These are phyloP conservation scores for Volucella inanis DNA, from an alignment of 2,888 invertebrate species.

Conservation along the genomic window DNA sequence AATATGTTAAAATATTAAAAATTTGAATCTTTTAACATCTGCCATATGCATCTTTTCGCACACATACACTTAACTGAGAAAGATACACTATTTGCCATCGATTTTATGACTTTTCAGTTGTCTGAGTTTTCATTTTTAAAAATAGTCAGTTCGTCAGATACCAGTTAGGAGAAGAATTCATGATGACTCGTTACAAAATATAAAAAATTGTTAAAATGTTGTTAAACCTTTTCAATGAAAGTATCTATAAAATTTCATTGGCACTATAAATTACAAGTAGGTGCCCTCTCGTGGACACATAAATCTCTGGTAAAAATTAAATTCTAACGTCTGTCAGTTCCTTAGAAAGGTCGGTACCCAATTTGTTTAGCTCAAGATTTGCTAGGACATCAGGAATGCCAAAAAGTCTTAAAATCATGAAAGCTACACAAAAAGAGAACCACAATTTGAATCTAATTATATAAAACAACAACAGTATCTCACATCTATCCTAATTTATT, in stretches of 20 bases:
- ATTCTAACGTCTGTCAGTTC: conserved; percentile 19
- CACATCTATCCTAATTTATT: conserved; percentile 24
- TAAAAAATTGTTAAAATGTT: conserved; percentile 12
- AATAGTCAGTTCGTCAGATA: too few relatives aligned
- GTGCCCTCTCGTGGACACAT: not conserved
- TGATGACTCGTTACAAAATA: not conserved
- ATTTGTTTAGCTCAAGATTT: too few relatives aligned
- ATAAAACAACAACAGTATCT: not conserved
- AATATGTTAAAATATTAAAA: conserved; percentile 5
- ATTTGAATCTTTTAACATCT: not conserved
- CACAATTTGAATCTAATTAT: conserved; percentile 8
- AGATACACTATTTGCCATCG: not conserved
- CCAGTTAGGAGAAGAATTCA: too few relatives aligned
- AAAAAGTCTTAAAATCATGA: too few relatives aligned
- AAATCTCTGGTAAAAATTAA: not conserved
- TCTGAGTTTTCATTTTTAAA: too few relatives aligned
- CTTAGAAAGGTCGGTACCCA: too few relatives aligned
- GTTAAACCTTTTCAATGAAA: conserved; percentile 7
- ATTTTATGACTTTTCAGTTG: conserved; percentile 32
- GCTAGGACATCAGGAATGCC: too few relatives aligned
- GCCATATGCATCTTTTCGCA: not conserved
- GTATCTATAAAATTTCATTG: conserved; percentile 27
- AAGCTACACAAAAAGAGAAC: not conserved
- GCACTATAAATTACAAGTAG: conserved; percentile 5
- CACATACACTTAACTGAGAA: not conserved